phyloP scores from a whole-genome alignment of 2,113 vertebrate species.

The Dipodomys stephensi region DNA sequence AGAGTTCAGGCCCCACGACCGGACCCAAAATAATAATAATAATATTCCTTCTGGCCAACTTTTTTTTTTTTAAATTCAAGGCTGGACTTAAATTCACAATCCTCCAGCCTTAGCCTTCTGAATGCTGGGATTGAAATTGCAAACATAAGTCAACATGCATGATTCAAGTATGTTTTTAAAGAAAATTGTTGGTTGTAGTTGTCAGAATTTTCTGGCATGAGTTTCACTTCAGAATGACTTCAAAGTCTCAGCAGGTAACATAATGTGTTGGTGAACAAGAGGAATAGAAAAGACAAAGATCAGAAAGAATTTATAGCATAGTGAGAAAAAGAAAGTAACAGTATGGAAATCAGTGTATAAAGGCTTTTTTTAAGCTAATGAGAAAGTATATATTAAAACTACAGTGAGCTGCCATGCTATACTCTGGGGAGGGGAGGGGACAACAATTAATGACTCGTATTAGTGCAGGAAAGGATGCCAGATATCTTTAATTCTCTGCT shows the following conservation, averaged over 20 bases:
- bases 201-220: conserved; percentile 30
- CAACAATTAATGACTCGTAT: not conserved
- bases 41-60: not conserved
- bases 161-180: not conserved
- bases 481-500: not conserved
- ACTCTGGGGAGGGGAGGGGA: not conserved
- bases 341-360: too few relatives aligned
- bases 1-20: too few relatives aligned
- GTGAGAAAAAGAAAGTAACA: conserved; percentile 18
- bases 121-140: not conserved
- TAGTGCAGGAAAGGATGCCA: not conserved
- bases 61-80: not conserved
- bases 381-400: not conserved
- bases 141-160: too few relatives aligned
- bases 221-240: conserved; percentile 28
- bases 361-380: not conserved
- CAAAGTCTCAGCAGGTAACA: not conserved
- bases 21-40: too few relatives aligned
- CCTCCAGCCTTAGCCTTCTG: not conserved
- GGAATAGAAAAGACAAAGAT: too few relatives aligned
- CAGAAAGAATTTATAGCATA: too few relatives aligned
- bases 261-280: not conserved
- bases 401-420: not conserved
- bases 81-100: not conserved
- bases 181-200: conserved; percentile 50